phyloP scores from a whole-genome alignment of 2,113 vertebrate species.

The Lota lota region DNA sequence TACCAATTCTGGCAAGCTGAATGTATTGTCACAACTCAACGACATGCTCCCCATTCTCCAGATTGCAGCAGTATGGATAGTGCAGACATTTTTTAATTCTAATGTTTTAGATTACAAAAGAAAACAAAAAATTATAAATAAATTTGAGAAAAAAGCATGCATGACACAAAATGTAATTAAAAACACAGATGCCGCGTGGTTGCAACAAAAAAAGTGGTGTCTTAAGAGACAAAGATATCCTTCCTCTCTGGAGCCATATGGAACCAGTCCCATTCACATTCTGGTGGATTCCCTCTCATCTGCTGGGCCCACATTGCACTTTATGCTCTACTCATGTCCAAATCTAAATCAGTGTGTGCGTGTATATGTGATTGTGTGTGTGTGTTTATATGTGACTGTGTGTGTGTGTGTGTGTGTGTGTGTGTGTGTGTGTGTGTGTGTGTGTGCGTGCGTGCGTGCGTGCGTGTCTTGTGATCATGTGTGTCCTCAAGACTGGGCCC shows the following conservation, averaged over 20 bases:
- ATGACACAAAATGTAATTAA: slow-evolving; percentile 22
- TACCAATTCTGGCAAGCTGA: slow-evolving; percentile 33
- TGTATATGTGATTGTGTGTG: background rate
- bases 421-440: background rate
- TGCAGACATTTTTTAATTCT: slow-evolving; percentile 20
- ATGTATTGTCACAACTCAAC: slow-evolving; percentile 29
- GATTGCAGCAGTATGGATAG: slow-evolving; percentile 29
- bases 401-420: background rate
- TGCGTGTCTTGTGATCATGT: too few relatives aligned
- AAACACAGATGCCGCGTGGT: slow-evolving; percentile 38
- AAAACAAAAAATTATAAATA: slow-evolving; percentile 17
- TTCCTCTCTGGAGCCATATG: slow-evolving; percentile 42
- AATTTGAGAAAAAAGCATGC: background rate
- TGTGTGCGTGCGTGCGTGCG: background rate
- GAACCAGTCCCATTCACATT: slow-evolving; percentile 30
- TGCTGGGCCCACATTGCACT: background rate
- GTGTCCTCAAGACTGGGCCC: background rate
- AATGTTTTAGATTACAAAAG: background rate
- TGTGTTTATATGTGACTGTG: background rate
- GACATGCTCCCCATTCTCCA: slow-evolving; percentile 45
- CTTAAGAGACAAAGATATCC: slow-evolving; percentile 28
- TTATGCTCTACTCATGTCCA: background rate
- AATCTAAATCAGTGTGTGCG: background rate
- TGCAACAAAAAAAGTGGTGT: slow-evolving; percentile 15
- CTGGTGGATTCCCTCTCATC: slow-evolving; percentile 15